Evolutionary conservation across 2,797 vertebrate genomes (phyloP).

Genomic region (Cossypha niveicapilla): DNA sequence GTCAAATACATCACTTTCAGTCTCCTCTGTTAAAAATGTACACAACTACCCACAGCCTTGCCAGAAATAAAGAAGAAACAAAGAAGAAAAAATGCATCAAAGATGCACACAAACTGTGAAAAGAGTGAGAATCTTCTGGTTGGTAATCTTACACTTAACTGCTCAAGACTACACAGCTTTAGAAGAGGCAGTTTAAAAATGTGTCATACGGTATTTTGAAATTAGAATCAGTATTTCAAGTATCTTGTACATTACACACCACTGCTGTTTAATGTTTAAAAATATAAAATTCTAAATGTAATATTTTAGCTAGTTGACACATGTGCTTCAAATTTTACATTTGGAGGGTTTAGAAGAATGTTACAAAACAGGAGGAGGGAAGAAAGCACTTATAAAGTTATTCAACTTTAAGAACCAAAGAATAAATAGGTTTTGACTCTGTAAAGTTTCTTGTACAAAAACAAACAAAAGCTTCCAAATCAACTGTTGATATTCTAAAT

Average conservation of each 20-base stretch:
- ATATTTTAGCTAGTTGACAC: background rate
- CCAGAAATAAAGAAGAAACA: background rate
- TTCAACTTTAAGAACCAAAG: background rate
- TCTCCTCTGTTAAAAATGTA: background rate
- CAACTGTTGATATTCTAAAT: background rate
- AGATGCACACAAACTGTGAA: background rate
- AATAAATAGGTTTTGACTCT: background rate
- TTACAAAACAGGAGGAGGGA: background rate
- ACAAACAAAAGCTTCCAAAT: background rate
- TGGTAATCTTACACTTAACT: background rate
- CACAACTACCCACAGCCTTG: background rate
- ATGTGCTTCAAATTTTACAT: background rate
- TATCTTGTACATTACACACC: background rate
- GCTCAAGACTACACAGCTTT: background rate
- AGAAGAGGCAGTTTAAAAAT: background rate
- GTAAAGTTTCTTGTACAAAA: background rate
- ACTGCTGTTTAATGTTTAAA: background rate
- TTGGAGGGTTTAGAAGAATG: background rate
- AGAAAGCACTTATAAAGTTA: background rate
- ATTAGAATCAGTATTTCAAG: background rate
- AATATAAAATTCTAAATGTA: background rate
- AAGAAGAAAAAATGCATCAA: background rate
- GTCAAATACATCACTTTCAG: background rate
- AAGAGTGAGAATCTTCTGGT: background rate
- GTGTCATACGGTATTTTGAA: background rate